Conservation (phyloP, 2,113 vertebrate species). For the Meriones unguiculatus region DNA sequence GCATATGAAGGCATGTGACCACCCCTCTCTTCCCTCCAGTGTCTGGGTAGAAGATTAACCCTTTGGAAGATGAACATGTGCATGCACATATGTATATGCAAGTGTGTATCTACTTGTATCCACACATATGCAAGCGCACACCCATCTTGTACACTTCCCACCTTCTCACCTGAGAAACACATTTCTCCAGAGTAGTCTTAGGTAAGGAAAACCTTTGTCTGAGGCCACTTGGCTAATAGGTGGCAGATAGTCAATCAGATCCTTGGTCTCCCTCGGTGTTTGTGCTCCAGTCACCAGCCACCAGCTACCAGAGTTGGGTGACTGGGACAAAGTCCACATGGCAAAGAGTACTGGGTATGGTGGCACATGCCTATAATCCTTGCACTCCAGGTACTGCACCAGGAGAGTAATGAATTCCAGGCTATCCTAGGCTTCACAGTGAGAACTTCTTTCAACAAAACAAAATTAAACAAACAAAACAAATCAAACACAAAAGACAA, state of each 20-base stretch:
- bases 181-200: no score
- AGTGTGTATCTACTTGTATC: not conserved
- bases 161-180: not conserved
- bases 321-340: not conserved
- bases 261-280: not conserved
- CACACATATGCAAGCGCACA: not conserved
- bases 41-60: not conserved
- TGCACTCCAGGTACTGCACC: not conserved
- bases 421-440: not conserved
- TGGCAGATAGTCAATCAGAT: not conserved
- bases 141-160: rapidly evolving
- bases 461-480: not conserved
- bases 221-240: not conserved
- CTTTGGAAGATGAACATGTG: not conserved
- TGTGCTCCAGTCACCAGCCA: not conserved
- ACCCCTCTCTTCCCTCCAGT: no score
- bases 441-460: not conserved
- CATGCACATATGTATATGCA: not conserved
- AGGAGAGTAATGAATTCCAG: not conserved
- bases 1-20: not conserved
- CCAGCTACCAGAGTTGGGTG: not conserved
- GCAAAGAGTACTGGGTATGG: not conserved
- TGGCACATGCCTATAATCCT: not conserved
- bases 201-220: not conserved
- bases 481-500: not conserved